Base-by-base conservation (phyloP, 92 coral and sea anemone genomes). In the Phenganax marumi region DNA sequence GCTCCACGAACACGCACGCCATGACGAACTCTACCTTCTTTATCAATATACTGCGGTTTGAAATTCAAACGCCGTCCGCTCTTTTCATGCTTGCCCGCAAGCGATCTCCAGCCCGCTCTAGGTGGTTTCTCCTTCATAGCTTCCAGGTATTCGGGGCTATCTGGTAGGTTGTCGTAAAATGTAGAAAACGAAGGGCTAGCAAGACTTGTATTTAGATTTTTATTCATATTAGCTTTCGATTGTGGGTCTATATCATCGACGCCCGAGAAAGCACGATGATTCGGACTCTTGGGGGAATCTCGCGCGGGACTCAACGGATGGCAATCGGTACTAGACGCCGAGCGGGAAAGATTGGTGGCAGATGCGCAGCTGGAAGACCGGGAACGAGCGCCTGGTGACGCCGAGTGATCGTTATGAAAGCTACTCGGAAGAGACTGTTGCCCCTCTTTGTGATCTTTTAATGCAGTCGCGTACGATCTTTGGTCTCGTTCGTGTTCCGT, bases 1-100 rank as follows among this genome's bases (percentile, higher is more conserved):
- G 99, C 97, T 54, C 99, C 99, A 57, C 97, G 91, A 70, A 96
- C 99, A 7, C 92, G 91, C 61, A 91, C 91, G 48, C 99, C 99
- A 61, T 96, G 99, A 23, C 99, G 91, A 92, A 96, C 88, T 47
- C 97, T 91, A 33, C 97, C 97, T 73, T 96, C 92, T 33, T 91
- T 90, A 84, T 96, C 99, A 77, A 93, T 89, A 87, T 79, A 91
- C 89, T 89, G 82, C 19, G 99, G 96, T 82, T 96, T 96, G 47
- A 96, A 96, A 50, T 93, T 91, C 52, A 89, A 81, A 62, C 89
- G 93, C 79, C 96, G 91, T 2, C 91, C 93, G 22, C 96, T 87
- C 19, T 85, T 68, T 49, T 92, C 89, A 55, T 96, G 97, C 68
- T 91, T 96, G 22, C 99, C 99, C 50, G 85, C 92, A 8, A 89